These are phyloP conservation scores for Diglossa cyanea DNA, from an alignment of 2,797 vertebrate species.

Conservation along the genomic window DNA sequence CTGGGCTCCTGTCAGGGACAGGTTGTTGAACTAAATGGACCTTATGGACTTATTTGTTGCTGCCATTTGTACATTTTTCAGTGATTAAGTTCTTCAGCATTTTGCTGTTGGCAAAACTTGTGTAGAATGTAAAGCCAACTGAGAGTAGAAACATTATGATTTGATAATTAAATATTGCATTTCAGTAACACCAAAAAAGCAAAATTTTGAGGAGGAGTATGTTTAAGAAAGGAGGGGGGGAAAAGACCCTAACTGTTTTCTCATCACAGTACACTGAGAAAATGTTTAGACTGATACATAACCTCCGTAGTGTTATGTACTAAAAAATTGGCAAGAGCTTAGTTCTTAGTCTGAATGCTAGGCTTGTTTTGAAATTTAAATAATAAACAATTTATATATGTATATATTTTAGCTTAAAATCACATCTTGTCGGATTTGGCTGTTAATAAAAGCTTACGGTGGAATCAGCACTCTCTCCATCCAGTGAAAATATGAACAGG, in stretches of 20 bases:
- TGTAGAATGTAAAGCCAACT: not conserved
- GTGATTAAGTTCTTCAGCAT: not conserved
- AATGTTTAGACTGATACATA: slow-evolving; percentile 60
- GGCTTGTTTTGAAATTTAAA: slow-evolving; percentile 77
- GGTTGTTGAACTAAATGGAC: not conserved
- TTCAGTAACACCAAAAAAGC: not conserved
- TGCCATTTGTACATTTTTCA: not conserved
- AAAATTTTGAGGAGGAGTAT: not conserved
- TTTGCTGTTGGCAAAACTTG: not conserved
- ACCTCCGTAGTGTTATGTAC: slow-evolving; percentile 33
- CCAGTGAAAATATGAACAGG: slow-evolving; percentile 74
- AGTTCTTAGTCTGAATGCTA: slow-evolving; percentile 67
- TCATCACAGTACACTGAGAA: slow-evolving; percentile 52
- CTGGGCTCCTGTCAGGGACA: not conserved
- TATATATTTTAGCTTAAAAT: slow-evolving; percentile 71
- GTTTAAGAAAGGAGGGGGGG: not conserved
- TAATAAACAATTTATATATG: slow-evolving; percentile 72
- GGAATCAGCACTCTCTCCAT: slow-evolving; percentile 59
- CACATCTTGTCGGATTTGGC: slow-evolving; percentile 74
- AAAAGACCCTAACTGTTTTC: slow-evolving; percentile 35
- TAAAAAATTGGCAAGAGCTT: slow-evolving; percentile 44
- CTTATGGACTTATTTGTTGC: not conserved
- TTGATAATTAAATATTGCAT: not conserved
- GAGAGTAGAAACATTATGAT: not conserved
- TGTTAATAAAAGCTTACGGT: slow-evolving; percentile 61